These are phyloP conservation scores for Napeogenes inachia DNA, from an alignment of 2,888 invertebrate genomes.

Conservation along the genomic window DNA sequence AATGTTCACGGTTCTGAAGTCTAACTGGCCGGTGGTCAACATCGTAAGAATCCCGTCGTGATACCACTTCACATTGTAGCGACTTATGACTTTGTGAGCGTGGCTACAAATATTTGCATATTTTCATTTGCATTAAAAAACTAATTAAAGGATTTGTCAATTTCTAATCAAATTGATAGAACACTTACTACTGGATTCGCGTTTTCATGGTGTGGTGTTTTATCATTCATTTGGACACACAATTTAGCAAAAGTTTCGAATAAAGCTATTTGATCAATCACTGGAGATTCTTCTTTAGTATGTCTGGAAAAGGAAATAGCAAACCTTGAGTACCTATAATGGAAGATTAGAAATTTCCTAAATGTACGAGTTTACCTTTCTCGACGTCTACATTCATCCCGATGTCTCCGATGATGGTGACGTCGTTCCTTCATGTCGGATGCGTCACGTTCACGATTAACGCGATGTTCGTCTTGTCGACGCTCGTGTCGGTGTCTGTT, in stretches of 20 bases:
- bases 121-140: not conserved
- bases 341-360: not conserved
- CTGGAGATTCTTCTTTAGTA: conserved; percentile 38
- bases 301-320: conserved; percentile 32
- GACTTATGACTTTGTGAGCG: conserved; percentile 66
- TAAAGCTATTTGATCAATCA: conserved; percentile 48
- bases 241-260: conserved; percentile 65
- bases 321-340: not conserved
- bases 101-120: conserved; percentile 40
- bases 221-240: conserved; percentile 55
- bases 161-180: no score
- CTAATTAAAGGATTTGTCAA: not conserved
- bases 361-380: conserved; percentile 31
- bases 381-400: conserved; percentile 45
- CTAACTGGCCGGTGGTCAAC: conserved; percentile 45
- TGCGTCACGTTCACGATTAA: conserved; percentile 41
- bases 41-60: conserved; percentile 41
- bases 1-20: conserved; percentile 40
- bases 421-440: conserved; percentile 33
- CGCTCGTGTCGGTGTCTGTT: conserved; percentile 51
- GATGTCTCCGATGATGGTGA: conserved; percentile 45
- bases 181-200: conserved; percentile 42
- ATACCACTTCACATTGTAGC: conserved; percentile 57
- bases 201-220: conserved; percentile 32
- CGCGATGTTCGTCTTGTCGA: conserved; percentile 45